phyloP scores from a whole-genome alignment of 1,140 invertebrate species.

The roundworm (Caenorhabditis elegans) region DNA sequence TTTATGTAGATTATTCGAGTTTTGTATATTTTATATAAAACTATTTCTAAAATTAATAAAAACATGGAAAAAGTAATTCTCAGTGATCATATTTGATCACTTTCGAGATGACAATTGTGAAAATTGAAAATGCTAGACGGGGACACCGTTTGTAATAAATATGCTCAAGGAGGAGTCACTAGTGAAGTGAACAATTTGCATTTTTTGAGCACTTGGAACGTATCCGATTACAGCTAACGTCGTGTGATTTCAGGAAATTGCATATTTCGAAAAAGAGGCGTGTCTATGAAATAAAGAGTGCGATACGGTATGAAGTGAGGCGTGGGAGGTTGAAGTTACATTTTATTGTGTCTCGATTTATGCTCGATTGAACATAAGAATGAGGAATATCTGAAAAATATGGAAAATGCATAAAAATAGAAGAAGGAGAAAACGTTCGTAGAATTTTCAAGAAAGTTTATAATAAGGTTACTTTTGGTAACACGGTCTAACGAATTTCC shows the following conservation, averaged over 20 bases:
- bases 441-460: neutral
- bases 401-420: neutral
- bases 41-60: no score
- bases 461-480: neutral
- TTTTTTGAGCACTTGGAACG: neutral
- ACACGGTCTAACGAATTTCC: neutral
- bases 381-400: neutral
- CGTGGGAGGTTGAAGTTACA: neutral
- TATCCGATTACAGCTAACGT: slow-evolving; percentile 18
- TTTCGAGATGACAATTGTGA: neutral
- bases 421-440: neutral
- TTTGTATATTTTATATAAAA: no score
- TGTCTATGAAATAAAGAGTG: neutral
- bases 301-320: neutral
- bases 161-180: neutral
- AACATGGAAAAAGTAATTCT: no score
- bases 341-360: neutral
- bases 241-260: slow-evolving; percentile 11
- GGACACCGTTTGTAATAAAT: neutral
- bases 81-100: no score
- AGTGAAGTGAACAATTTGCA: neutral
- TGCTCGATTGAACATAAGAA: neutral
- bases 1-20: no score
- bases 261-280: neutral
- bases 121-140: neutral